These are phyloP conservation scores for Phataginus tetradactyla DNA, from an alignment of 2,797 vertebrate genomes.

Conservation along the genomic window DNA sequence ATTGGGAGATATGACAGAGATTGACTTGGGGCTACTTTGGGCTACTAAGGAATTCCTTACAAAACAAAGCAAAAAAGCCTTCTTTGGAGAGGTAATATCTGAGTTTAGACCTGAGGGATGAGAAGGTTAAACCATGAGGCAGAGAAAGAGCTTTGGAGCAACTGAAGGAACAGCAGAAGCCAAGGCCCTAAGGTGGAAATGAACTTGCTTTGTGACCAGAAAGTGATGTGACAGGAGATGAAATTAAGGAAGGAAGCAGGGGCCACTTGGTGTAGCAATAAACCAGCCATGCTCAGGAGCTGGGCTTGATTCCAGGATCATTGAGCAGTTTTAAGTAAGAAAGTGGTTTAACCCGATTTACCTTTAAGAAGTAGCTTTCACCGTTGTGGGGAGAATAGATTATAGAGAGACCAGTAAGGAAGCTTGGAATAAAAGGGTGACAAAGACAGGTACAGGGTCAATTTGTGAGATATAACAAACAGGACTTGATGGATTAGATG, in stretches of 20 bases:
- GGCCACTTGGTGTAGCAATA: background rate
- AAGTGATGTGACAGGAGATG: background rate
- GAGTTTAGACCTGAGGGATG: background rate
- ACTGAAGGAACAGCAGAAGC: background rate
- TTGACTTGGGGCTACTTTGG: background rate
- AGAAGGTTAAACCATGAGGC: background rate
- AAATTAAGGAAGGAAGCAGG: background rate
- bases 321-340: background rate
- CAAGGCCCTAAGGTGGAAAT: background rate
- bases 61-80: background rate
- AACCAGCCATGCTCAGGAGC: background rate
- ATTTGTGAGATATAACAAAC: background rate
- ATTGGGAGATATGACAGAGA: background rate
- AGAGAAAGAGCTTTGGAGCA: background rate
- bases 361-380: background rate
- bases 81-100: background rate
- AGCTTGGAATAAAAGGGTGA: background rate
- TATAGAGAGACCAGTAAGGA: background rate
- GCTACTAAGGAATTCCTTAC: no score
- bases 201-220: background rate
- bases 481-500: background rate
- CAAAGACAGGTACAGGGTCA: background rate
- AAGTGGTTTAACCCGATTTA: background rate
- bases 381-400: background rate
- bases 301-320: slow-evolving; percentile 2